Evolutionary conservation across 2,797 vertebrate genomes (phyloP).

Genomic region (Peromyscus nudipes): DNA sequence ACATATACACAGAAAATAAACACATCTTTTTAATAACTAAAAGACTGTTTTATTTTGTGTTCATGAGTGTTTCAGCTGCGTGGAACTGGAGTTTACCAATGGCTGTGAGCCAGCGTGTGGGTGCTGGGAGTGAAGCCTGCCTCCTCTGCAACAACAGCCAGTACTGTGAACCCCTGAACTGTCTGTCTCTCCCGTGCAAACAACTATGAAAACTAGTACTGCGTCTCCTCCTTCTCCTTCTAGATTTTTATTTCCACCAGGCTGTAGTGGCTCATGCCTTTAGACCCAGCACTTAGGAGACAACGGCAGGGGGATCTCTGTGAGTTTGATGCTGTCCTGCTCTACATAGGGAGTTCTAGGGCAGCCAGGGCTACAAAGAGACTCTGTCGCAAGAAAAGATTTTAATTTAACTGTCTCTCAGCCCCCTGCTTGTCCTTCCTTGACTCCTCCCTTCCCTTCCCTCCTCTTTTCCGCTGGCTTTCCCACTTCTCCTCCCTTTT

Average conservation of each 20-base stretch:
- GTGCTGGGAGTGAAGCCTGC: neutral
- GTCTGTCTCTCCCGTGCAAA: neutral
- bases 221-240: neutral
- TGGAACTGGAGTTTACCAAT: neutral
- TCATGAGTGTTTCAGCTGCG: neutral
- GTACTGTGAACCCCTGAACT: neutral
- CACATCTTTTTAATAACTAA: neutral
- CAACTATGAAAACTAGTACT: neutral
- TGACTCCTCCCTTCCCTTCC: neutral
- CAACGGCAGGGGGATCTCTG: neutral
- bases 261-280: neutral
- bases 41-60: neutral
- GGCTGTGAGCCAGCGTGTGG: neutral
- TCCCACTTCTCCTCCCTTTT: neutral
- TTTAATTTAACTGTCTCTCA: neutral
- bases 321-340: neutral
- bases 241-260: neutral
- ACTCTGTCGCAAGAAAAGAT: neutral
- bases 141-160: neutral
- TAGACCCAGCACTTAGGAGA: neutral
- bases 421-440: neutral
- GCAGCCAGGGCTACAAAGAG: neutral
- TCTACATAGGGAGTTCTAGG: neutral
- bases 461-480: neutral
- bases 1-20: neutral